phyloP scores from a whole-genome alignment of 2,888 invertebrate genomes.

The Sacculina carcini region DNA sequence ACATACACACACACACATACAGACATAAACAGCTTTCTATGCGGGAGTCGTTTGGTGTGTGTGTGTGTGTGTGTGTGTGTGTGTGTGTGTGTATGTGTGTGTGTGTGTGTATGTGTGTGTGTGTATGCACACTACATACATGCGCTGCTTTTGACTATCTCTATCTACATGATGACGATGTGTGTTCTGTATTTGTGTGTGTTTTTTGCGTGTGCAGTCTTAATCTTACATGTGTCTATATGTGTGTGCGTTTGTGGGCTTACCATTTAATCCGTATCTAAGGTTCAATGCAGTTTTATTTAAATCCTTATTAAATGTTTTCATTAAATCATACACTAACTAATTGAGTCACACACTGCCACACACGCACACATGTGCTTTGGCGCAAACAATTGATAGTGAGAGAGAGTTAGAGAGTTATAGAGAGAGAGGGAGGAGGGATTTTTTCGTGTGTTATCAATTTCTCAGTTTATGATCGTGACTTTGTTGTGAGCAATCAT shows the following conservation, averaged over 20 bases:
- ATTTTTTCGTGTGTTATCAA: too few species aligned
- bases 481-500: too few species aligned
- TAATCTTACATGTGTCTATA: slow-evolving; percentile 7
- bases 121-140: neutral
- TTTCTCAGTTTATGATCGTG: too few species aligned
- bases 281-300: neutral
- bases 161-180: neutral
- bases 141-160: neutral
- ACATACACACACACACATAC: neutral
- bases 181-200: neutral
- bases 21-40: too few species aligned
- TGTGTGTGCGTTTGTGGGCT: neutral
- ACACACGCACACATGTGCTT: neutral
- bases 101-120: neutral
- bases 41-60: neutral
- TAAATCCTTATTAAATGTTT: neutral
- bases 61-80: slow-evolving; percentile 2
- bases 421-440: too few species aligned
- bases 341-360: neutral
- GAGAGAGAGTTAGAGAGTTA: too few species aligned
- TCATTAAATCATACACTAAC: neutral
- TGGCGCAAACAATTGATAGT: neutral
- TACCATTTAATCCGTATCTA: neutral
- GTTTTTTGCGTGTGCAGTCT: too few species aligned
- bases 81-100: neutral